Evolutionary conservation across 2,797 vertebrate genomes (phyloP).

Genomic region (Melopsittacus undulatus): DNA sequence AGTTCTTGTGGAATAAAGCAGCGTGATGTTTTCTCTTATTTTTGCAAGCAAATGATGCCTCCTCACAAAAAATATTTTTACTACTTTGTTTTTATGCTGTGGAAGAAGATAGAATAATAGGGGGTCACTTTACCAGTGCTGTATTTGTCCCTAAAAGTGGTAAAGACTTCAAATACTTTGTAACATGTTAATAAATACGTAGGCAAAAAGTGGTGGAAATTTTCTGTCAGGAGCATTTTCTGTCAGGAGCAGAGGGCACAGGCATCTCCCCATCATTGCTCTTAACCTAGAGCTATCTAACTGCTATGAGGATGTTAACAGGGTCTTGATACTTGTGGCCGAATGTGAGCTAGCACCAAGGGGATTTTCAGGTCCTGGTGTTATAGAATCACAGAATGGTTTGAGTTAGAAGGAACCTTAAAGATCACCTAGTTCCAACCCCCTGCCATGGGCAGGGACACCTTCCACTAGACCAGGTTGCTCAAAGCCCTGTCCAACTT

Average conservation of each 20-base stretch:
- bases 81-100: not conserved
- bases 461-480: not conserved
- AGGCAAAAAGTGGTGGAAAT: not conserved
- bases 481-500: not conserved
- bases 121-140: rapidly evolving
- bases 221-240: not conserved
- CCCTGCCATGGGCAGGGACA: not conserved
- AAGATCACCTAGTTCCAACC: not conserved
- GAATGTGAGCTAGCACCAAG: not conserved
- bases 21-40: not conserved
- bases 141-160: not conserved
- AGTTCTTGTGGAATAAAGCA: not conserved
- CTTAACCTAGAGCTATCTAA: not conserved
- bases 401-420: not conserved
- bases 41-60: not conserved
- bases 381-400: not conserved
- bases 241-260: not conserved
- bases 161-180: not conserved
- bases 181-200: not conserved
- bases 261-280: not conserved
- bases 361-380: not conserved
- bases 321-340: not conserved
- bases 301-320: not conserved
- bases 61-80: not conserved
- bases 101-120: not conserved